Evolutionary conservation across 2,888 invertebrate species (phyloP), one percentile per base, ranked within the genome.

Genomic region (Exephanes ischioxanthus): DNA sequence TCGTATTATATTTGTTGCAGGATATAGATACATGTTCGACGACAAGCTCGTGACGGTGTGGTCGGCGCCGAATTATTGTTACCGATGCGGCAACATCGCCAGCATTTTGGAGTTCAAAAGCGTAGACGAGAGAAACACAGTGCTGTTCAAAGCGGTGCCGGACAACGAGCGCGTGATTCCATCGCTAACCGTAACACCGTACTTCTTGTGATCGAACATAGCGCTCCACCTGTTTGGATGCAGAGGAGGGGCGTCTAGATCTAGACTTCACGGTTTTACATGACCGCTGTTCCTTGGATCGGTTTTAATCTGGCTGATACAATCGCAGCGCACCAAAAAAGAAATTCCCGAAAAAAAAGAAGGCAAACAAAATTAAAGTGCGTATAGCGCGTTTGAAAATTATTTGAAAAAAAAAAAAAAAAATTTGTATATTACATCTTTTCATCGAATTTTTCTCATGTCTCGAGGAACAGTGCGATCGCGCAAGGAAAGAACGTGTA

Each of bases 1-100:
- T 37, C 83, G 41, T 37, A 22, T 7, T 22, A n/a, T 37, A 6
- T 26, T 45, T 41, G 61, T 94, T 95, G 30, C 95, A 98, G 98
- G 98, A 86, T 98, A 97, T 94, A 99, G 99, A 95, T 99, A 99
- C 94, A 99, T 99, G 98, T 99, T 99, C 94, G 97, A 99, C 92
- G 97, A 99, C 91, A 97, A 98, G 94, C 95, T 99, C 90, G 99
- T 99, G 51, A 99, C 99, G 0, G 98, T 99, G 1, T 99, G 99
- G 99, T 99, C 99, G 19, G 99, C 99, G 5, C 99, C 99, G 4
- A 99, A 99, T 95, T 99, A 99, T 94, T 99, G 99, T 94, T 99
- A 99, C 94, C 97, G 99, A 37, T 99, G 99, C 94, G 99, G 99
- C 68, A 99, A 99, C 94, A 97, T 99, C 79, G 99, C 99, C 4